Evolutionary conservation across 2,888 invertebrate genomes (phyloP).

Genomic region (Fragum whitleyi): DNA sequence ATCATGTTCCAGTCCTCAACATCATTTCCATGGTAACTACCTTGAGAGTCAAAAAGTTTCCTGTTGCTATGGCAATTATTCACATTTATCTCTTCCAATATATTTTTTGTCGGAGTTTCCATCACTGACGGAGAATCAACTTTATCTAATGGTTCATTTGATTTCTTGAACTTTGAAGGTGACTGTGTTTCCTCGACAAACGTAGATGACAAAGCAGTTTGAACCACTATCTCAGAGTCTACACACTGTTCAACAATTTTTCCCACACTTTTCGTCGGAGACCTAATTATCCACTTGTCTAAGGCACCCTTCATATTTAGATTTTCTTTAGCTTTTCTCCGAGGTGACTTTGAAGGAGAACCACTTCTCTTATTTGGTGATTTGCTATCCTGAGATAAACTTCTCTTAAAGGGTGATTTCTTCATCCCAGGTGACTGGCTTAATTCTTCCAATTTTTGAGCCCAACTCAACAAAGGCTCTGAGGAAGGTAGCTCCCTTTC

Average conservation of each 20-base stretch:
- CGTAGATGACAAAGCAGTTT: conserved; percentile 55
- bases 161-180: conserved; percentile 66
- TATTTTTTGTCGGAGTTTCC: conserved; percentile 73
- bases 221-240: conserved; percentile 33
- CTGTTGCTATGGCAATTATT: conserved; percentile 65
- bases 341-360: conserved; percentile 61
- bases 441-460: conserved; percentile 53
- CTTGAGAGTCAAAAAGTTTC: conserved; percentile 68
- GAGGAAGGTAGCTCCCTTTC: conserved; percentile 31
- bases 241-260: not conserved
- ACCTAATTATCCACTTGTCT: conserved; percentile 72
- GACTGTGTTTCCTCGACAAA: conserved; percentile 80
- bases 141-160: conserved; percentile 16
- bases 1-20: conserved; percentile 70
- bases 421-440: conserved; percentile 45
- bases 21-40: conserved; percentile 28
- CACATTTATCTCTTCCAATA: conserved; percentile 49
- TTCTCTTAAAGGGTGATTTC: conserved; percentile 40
- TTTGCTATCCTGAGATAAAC: conserved; percentile 39
- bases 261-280: conserved; percentile 48
- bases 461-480: conserved; percentile 58
- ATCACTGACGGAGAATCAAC: conserved; percentile 60
- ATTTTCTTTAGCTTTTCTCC: conserved; percentile 49
- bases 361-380: conserved; percentile 48
- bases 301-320: conserved; percentile 58